Evolutionary conservation across 2,797 vertebrate genomes (phyloP), one percentile per base, ranked within the genome.

Genomic region (Loris lydekkerianus): DNA sequence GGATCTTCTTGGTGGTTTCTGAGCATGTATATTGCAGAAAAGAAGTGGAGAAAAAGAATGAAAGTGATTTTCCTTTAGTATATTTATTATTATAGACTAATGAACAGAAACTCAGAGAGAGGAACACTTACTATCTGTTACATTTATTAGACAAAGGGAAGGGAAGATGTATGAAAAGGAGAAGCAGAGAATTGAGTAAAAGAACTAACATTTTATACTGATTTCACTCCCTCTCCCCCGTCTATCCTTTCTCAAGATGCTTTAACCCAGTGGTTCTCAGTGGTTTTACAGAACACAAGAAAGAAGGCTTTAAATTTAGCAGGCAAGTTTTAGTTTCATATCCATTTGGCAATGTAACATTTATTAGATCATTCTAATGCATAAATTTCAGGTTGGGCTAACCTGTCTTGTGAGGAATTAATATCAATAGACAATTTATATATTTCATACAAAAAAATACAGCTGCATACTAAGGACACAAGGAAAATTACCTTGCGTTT

Each of bases 221-320:
- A 43, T 46, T 89, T 93, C 56, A 29, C 13, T 58, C 23, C 31
- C 18, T 69, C 29, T 25, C 29, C 34, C 29, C n/a, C 37, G 63
- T 10, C 17, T 5, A 31, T 1, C 9, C 18, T 58, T 83, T 83
- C 61, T 85, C 37, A 70, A 70, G 72, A 82, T 60, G 34, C 76
- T 20, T 40, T 34, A 69, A 11, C 1, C 78, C 98, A 98, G 98
- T 93, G 88, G 13, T 21, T 27, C 34, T 86, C 7, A 20, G 29
- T 49, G 49, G 40, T 10, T 61, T 31, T n/a, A 7, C 0, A 43
- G 56, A 75, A 95, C 21, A 37, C 43, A 69, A 91, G 75, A 63
- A 83, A 13, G 46, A 18, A 15, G n/a, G 29, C 27, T 96, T 95
- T 84, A 65, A 81, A 82, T 90, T 96, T 84, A 72, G 85, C 53